These are phyloP conservation scores for Amitus sp. DNA, from an alignment of 2,888 invertebrate genomes.

Conservation along the genomic window DNA sequence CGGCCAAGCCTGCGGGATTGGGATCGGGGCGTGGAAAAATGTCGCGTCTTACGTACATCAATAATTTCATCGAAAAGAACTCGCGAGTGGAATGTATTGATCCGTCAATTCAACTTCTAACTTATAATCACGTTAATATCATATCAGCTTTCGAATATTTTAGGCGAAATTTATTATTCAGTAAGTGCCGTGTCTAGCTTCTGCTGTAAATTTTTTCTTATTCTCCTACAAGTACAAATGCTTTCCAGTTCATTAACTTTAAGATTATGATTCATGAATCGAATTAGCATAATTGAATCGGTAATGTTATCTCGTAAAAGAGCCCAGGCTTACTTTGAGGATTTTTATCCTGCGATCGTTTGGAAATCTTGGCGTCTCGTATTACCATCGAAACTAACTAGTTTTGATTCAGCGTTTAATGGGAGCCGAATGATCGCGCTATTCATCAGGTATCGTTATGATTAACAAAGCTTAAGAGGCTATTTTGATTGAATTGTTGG, in stretches of 20 bases:
- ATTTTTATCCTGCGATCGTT: not conserved
- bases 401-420: not conserved
- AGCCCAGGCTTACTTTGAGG: slow-evolving; percentile 14
- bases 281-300: slow-evolving; percentile 35
- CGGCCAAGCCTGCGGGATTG: no score
- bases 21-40: no score
- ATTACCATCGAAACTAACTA: slow-evolving; percentile 9
- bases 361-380: not conserved
- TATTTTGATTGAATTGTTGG: no score
- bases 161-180: slow-evolving; percentile 19
- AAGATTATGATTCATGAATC: slow-evolving; percentile 27
- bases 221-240: slow-evolving; percentile 1
- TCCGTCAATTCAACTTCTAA: no score
- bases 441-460: not conserved
- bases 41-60: no score
- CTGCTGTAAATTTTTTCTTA: slow-evolving; percentile 7
- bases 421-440: not conserved
- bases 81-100: no score
- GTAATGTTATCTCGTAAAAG: slow-evolving; percentile 18
- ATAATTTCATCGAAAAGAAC: no score
- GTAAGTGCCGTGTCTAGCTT: slow-evolving; percentile 5
- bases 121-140: no score
- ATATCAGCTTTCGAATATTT: not conserved
- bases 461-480: no score
- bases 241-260: slow-evolving; percentile 28